phyloP scores from a whole-genome alignment of 2,113 vertebrate species.

The Gobio gobio region DNA sequence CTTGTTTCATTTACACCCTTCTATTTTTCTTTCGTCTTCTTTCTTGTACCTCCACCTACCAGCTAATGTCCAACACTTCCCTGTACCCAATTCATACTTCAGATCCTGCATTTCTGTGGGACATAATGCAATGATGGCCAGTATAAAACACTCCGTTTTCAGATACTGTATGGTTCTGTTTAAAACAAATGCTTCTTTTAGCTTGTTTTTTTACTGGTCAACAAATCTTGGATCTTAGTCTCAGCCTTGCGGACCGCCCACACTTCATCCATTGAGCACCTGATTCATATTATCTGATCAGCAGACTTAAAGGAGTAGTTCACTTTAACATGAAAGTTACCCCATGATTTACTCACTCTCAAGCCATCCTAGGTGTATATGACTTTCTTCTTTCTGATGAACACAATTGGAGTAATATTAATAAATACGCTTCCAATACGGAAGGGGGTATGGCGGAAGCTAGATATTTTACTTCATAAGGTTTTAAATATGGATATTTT shows the following conservation, averaged over 20 bases:
- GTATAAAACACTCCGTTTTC: background rate
- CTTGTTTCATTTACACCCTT: conserved; percentile 48
- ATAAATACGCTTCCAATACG: background rate
- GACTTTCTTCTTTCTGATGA: background rate
- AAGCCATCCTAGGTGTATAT: background rate
- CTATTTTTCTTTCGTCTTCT: background rate
- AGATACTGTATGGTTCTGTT: background rate
- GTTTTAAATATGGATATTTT: too few species aligned
- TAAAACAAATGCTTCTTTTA: background rate
- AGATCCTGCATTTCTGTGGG: background rate
- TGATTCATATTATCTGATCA: background rate
- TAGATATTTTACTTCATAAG: too few species aligned
- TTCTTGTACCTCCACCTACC: background rate
- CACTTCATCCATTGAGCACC: background rate
- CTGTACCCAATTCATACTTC: conserved; percentile 9
- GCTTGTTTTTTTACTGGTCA: conserved; percentile 5
- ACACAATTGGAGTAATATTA: background rate
- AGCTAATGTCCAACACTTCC: conserved; percentile 14
- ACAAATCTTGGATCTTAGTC: background rate
- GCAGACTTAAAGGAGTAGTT: background rate
- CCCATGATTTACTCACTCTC: background rate
- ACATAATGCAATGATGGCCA: background rate
- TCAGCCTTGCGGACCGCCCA: background rate
- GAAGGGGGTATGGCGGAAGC: too few species aligned
- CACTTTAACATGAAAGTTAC: too few species aligned